phyloP scores from a whole-genome alignment of 1,140 invertebrate genomes.

The Ridgeia piscesae region DNA sequence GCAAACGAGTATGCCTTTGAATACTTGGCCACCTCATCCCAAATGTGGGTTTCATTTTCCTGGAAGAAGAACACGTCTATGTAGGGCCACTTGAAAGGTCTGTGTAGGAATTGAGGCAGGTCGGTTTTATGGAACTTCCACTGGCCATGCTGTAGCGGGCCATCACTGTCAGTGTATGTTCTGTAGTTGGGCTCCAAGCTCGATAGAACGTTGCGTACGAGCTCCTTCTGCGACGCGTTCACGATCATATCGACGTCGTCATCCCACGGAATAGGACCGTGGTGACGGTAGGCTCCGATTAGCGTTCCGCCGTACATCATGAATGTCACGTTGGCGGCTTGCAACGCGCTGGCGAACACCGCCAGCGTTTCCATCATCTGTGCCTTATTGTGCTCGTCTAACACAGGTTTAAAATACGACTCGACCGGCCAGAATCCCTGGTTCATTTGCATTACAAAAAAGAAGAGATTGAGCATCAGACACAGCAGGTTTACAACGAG shows the following conservation, averaged over 20 bases:
- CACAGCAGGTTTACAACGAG: slow-evolving; percentile 16
- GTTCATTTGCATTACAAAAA: slow-evolving; percentile 21
- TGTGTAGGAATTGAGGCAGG: slow-evolving; percentile 25
- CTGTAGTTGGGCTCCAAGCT: slow-evolving; percentile 22
- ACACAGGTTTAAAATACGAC: slow-evolving; percentile 9
- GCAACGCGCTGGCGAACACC: slow-evolving; percentile 24
- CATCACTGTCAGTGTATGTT: slow-evolving; percentile 10
- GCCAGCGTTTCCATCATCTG: slow-evolving; percentile 10
- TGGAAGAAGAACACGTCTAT: slow-evolving; percentile 17
- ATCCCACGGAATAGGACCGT: slow-evolving; percentile 42
- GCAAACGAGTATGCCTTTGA: slow-evolving; percentile 32
- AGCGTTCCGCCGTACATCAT: slow-evolving; percentile 38
- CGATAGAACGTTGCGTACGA: slow-evolving; percentile 24
- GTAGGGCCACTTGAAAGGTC: slow-evolving; percentile 8
- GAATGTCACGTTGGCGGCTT: slow-evolving; percentile 30
- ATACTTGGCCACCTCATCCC: slow-evolving; percentile 3
- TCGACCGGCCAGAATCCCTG: slow-evolving; percentile 20
- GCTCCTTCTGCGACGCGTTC: slow-evolving; percentile 27
- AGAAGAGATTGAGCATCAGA: slow-evolving; percentile 21
- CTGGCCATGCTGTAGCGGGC: slow-evolving; percentile 6
- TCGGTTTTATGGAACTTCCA: slow-evolving; percentile 42
- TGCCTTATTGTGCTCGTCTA: background rate
- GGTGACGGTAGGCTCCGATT: slow-evolving; percentile 40
- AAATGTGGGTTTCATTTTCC: slow-evolving; percentile 18
- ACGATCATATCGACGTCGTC: slow-evolving; percentile 42